phyloP scores from a whole-genome alignment of 2,888 invertebrate genomes.

The Brachynemurus nebulosus region DNA sequence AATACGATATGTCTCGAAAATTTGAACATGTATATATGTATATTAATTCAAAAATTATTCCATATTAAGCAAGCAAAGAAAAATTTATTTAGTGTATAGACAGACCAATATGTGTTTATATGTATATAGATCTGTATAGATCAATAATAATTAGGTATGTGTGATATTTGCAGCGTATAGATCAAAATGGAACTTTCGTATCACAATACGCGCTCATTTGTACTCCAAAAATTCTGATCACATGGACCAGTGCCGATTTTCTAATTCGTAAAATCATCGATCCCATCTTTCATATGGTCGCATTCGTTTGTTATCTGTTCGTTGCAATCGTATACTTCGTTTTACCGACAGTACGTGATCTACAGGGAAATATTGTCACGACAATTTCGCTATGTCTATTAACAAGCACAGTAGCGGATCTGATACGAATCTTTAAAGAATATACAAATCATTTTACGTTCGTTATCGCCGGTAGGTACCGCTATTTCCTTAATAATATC shows the following conservation, averaged over 20 bases:
- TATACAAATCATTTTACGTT: slow-evolving; percentile 69
- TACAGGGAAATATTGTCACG: slow-evolving; percentile 73
- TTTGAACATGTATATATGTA: too few species aligned
- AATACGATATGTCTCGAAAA: too few species aligned
- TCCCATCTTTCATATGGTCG: slow-evolving; percentile 60
- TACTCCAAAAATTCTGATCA: slow-evolving; percentile 51
- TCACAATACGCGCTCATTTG: slow-evolving; percentile 62
- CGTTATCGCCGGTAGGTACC: slow-evolving; percentile 53
- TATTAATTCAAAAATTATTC: too few species aligned
- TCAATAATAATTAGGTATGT: too few species aligned
- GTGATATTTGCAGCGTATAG: slow-evolving; percentile 33
- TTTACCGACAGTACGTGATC: slow-evolving; percentile 65
- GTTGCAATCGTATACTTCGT: slow-evolving; percentile 72
- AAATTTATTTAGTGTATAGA: too few species aligned
- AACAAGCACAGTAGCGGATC: slow-evolving; percentile 60
- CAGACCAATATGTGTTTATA: too few species aligned
- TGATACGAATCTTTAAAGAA: slow-evolving; percentile 66
- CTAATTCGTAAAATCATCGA: slow-evolving; percentile 61
- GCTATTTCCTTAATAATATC: slow-evolving; percentile 8
- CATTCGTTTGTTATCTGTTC: slow-evolving; percentile 52
- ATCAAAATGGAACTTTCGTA: slow-evolving; percentile 37
- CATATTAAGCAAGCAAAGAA: too few species aligned
- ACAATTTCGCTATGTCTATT: slow-evolving; percentile 68
- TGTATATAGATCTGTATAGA: too few species aligned
- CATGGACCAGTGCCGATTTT: slow-evolving; percentile 61